A percentile compares a stretch with the other conserved stretches of the same genome.
Evolutionary conservation across 1,140 invertebrate genomes (phyloP).

Genomic region (Heliconius hermathena): DNA sequence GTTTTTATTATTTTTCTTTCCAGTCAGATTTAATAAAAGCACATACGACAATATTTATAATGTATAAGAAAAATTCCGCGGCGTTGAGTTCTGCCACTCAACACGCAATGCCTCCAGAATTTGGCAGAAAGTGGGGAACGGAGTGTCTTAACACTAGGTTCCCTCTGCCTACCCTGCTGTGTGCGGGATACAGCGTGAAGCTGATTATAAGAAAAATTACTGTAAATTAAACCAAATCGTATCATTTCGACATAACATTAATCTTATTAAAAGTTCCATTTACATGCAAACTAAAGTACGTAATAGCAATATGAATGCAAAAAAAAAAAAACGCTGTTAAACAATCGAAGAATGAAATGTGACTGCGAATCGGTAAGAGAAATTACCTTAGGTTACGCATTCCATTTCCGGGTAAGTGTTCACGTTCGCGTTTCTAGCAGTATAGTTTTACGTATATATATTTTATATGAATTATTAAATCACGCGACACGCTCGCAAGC

Average conservation of each 20-base stretch:
- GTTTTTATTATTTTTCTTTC: too few species aligned
- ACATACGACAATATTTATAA: too few species aligned
- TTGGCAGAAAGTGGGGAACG: too few species aligned
- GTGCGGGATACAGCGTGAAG: too few species aligned
- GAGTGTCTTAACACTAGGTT: too few species aligned
- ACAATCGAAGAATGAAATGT: conserved; percentile 2
- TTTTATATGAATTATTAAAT: background rate
- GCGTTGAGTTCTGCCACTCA: too few species aligned
- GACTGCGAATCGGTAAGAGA: conserved; percentile 18
- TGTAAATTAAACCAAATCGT: background rate
- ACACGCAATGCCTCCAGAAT: too few species aligned
- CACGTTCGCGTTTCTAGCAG: background rate
- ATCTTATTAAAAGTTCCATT: background rate
- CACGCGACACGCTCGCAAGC: background rate
- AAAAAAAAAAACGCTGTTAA: background rate
- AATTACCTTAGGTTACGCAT: conserved; percentile 5
- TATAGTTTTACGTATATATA: background rate
- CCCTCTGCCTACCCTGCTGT: too few species aligned
- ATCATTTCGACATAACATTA: background rate
- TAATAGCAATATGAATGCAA: background rate
- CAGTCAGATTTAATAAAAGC: too few species aligned
- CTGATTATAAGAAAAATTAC: too few species aligned
- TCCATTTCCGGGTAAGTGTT: conserved; percentile 7
- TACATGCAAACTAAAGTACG: background rate
- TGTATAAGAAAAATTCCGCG: too few species aligned